These are phyloP conservation scores for Mycetomoellerius zeteki DNA, from an alignment of 1,140 invertebrate species.

Conservation along the genomic window DNA sequence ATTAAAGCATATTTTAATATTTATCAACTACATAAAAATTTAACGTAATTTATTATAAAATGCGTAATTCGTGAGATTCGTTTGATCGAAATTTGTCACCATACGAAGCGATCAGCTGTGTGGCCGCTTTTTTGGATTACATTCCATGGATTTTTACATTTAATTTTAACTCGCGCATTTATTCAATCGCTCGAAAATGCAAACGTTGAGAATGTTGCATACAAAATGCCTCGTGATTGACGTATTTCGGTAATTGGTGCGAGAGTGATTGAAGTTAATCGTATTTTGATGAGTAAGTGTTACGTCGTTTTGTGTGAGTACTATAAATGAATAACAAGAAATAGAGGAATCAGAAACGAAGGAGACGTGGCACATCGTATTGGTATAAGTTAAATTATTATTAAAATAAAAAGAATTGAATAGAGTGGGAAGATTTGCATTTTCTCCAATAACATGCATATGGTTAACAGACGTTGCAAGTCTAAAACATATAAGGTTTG, in stretches of 20 bases:
- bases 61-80: neutral
- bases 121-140: neutral
- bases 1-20: constrained; percentile 3
- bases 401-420: neutral
- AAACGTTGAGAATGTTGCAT: neutral
- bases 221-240: neutral
- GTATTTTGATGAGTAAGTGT: neutral
- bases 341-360: neutral
- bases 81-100: neutral
- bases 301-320: neutral
- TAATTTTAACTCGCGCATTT: neutral
- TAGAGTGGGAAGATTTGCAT: neutral
- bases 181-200: neutral
- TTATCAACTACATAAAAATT: neutral
- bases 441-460: neutral
- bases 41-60: neutral
- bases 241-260: neutral
- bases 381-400: neutral
- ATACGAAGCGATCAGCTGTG: neutral
- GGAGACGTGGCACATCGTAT: neutral
- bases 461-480: too few relatives aligned
- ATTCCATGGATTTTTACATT: neutral
- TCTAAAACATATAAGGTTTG: too few relatives aligned
- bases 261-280: neutral
- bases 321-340: neutral